Conservation (phyloP, 2,113 vertebrate species). For the Rhinolophus ferrumequinum region DNA sequence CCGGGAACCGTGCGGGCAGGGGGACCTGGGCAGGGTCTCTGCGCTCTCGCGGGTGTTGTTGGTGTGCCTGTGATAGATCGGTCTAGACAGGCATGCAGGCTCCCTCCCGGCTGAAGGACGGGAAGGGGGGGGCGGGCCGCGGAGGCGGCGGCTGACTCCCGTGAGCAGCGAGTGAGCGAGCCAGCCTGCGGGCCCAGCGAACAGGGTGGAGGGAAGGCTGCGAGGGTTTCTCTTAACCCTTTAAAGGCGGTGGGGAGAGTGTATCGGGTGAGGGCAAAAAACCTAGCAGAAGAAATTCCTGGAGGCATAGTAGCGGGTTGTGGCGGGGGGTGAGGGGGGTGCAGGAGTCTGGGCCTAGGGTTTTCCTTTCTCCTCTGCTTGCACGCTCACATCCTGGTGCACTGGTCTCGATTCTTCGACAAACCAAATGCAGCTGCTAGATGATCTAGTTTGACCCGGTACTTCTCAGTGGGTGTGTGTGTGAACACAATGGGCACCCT, state of each 20-base stretch:
- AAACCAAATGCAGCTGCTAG: constrained; percentile 33
- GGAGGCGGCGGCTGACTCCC: constrained; percentile 64
- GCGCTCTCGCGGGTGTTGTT: constrained; percentile 83
- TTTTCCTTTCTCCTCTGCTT: constrained; percentile 62
- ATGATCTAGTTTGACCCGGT: constrained; percentile 26
- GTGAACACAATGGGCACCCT: constrained; percentile 59
- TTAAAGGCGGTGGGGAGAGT: background rate
- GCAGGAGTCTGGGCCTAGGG: background rate
- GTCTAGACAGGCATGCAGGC: constrained; percentile 90
- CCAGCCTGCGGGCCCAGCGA: constrained; percentile 62
- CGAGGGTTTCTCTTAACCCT: constrained; percentile 80
- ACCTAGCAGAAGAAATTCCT: constrained; percentile 56
- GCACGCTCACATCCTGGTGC: constrained; percentile 40
- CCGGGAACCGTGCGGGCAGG: constrained; percentile 81
- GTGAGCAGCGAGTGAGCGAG: constrained; percentile 63
- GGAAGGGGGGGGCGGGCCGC: constrained; percentile 76
- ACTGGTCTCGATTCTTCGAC: constrained; percentile 37
- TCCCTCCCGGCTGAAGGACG: constrained; percentile 86
- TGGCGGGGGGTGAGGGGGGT: accelerated
- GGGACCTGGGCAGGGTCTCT: constrained; percentile 74
- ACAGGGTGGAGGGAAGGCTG: constrained; percentile 80
- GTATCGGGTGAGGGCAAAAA: background rate
- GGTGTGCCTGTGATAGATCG: constrained; percentile 87
- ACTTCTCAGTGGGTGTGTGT: constrained; percentile 14
- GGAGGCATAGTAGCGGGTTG: background rate